Base-by-base conservation (phyloP, 2,888 invertebrate genomes). In the Ochropleura plecta region DNA sequence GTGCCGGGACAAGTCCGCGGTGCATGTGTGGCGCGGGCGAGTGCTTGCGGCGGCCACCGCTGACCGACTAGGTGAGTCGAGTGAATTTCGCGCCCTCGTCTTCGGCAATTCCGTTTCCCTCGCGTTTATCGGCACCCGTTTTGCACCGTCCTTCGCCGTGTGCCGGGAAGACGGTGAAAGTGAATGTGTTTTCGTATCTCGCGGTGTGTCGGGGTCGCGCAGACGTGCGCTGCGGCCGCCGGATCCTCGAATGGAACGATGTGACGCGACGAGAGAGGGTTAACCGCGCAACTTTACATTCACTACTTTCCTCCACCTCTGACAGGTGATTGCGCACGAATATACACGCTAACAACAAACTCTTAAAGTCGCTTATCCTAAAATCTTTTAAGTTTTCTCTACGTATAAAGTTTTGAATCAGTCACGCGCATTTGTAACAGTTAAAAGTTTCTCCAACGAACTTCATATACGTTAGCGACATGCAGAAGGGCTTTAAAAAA, bases 41-140 rank as follows among this genome's bases (percentile, higher is more conserved):
- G 93, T 91, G 94, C 88, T 92, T 92, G 92, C 94, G 93, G 92
- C 95, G 94, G 93, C 92, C 90, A 91, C 93, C 95, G 93, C 94
- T 94, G 92, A 92, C 95, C 95, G 94, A 95, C 94, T 95, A 95
- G 94, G 95, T 94, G 92, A 95, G 95, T 94, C 89, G 92, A 94
- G 91, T 93, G 91, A 93, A 90, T 93, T 92, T 92, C 92, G 95
- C 94, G 93, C 93, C 90, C 92, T 92, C 91, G 88, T 92, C 93
- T 92, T 91, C 91, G 90, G 86, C 88, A 91, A 88, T 91, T 92
- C 91, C 91, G 92, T 89, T 94, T 94, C 90, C 92, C 93, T 93
- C 93, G 90, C 92, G 92, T 95, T 95, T 94, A 94, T 95, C 94
- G 92, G 91, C 88, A 90, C 93, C 91, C 93, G 92, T 92, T 94